Conservation (phyloP, 2,113 vertebrate genomes). For the Pipra filicauda region DNA sequence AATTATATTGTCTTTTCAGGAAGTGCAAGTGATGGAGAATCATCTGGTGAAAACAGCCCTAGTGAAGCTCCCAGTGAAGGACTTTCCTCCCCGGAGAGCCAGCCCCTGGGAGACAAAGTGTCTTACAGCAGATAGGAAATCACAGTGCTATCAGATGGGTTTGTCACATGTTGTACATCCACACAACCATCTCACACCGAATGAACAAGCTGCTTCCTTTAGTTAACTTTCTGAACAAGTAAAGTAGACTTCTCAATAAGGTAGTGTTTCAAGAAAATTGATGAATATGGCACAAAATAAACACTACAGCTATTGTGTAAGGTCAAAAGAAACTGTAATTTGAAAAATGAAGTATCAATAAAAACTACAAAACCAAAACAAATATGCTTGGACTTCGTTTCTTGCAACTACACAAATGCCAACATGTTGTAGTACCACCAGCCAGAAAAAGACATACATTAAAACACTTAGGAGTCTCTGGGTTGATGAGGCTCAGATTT, state of each 20-base stretch:
- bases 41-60: not conserved
- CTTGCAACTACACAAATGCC: not conserved
- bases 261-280: not conserved
- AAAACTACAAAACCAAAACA: not conserved
- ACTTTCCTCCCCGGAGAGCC: not conserved
- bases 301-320: not conserved
- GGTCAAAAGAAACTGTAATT: not conserved
- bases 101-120: conserved; percentile 53
- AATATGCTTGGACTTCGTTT: not conserved
- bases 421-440: not conserved
- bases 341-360: not conserved
- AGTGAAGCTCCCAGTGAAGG: conserved; percentile 3
- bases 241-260: not conserved
- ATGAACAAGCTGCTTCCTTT: not conserved
- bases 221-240: not conserved
- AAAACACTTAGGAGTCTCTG: not conserved
- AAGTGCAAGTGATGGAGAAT: conserved; percentile 3
- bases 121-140: conserved; percentile 69
- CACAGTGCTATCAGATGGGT: not conserved
- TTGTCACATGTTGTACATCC: not conserved
- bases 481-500: not conserved
- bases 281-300: not conserved
- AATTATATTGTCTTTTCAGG: conserved; percentile 43
- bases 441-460: not conserved
- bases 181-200: not conserved